Evolutionary conservation across 2,113 vertebrate genomes (phyloP), one percentile per base, ranked within the genome.

Genomic region (Corvus cornix): DNA sequence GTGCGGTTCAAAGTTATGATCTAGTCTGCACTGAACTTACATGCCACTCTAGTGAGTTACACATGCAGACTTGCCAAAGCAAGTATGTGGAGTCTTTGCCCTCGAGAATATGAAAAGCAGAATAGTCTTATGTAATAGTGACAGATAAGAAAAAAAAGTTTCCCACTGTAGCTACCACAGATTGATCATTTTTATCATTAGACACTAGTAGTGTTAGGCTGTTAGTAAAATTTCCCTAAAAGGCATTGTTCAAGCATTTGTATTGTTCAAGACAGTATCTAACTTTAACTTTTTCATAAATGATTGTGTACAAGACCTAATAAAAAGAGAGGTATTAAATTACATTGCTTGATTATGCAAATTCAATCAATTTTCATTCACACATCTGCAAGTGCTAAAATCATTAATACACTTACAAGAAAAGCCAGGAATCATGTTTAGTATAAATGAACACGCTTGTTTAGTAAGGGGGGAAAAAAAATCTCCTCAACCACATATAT

Each of bases 61-160:
- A 78, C 84, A 93, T 93, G 93, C 89, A 97, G 91, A 92, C 84
- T 86, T 48, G 92, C 62, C 92, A 95, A 78, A 90, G 76, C 60
- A 68, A 94, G 84, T 66, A 82, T 27, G 81, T 27, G 78, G 68
- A 81, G 67, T 39, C 86, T 80, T 92, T 93, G 86, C 67, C 76
- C 73, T 94, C 2, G 1, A 94, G 78, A 90, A 89, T 93, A 90
- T 5, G 68, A 84, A 92, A 92, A 96, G 84, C 88, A 94, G 76
- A 94, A 77, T 67, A 96, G 51, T 64, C 84, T 91, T 89, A 93
- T 14, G 37, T 51, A 89, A 91, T 31, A 90, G 59, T 68, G 87
- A 95, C 62, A 95, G 59, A 44, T 46, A 84, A 72, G 55, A 43
- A 87, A 82, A 78, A 73, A 48, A 35, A 0, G 46, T 63, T 92